Percentiles rank a stretch among this genome's conserved stretches.
Evolutionary conservation across 2,888 invertebrate species (phyloP).

Genomic region (Mesorhabditis sp.): DNA sequence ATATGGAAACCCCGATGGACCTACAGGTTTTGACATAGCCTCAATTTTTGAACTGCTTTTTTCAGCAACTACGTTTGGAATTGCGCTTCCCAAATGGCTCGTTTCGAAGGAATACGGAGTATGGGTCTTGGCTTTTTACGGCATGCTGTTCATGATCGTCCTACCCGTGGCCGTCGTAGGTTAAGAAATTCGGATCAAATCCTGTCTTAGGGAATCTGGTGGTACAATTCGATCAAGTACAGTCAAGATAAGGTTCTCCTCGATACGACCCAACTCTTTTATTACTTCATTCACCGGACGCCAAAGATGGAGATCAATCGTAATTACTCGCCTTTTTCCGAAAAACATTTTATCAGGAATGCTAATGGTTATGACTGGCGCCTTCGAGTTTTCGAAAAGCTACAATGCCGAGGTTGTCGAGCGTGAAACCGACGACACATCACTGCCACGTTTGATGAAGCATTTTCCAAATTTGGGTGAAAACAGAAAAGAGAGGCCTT

Average conservation of each 20-base stretch:
- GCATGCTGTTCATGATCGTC: constrained; percentile 94
- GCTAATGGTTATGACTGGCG: constrained; percentile 91
- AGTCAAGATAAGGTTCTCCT: constrained; percentile 88
- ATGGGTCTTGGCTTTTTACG: constrained; percentile 88
- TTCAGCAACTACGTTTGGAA: constrained; percentile 93
- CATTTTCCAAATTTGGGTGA: constrained; percentile 83
- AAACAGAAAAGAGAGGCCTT: constrained; percentile 89
- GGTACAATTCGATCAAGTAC: constrained; percentile 94
- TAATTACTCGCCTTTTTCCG: constrained; percentile 46
- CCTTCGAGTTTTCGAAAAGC: constrained; percentile 88
- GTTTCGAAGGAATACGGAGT: constrained; percentile 98
- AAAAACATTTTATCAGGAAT: constrained; percentile 63
- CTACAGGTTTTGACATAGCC: constrained; percentile 67
- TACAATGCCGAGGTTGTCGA: constrained; percentile 91
- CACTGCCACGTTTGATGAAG: constrained; percentile 84
- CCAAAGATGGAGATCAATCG: constrained; percentile 90
- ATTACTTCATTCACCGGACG: constrained; percentile 90
- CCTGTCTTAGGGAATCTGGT: constrained; percentile 78
- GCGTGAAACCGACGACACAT: constrained; percentile 85
- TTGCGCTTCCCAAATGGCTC: constrained; percentile 98
- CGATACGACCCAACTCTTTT: constrained; percentile 94
- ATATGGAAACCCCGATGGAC: constrained; percentile 99
- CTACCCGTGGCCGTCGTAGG: constrained; percentile 69
- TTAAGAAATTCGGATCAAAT: constrained; percentile 15
- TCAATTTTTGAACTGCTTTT: constrained; percentile 15